A percentile compares a stretch with the other conserved stretches of the same genome.
Evolutionary conservation across 2,113 vertebrate species (phyloP).

Genomic region (Rhipidura dahli): DNA sequence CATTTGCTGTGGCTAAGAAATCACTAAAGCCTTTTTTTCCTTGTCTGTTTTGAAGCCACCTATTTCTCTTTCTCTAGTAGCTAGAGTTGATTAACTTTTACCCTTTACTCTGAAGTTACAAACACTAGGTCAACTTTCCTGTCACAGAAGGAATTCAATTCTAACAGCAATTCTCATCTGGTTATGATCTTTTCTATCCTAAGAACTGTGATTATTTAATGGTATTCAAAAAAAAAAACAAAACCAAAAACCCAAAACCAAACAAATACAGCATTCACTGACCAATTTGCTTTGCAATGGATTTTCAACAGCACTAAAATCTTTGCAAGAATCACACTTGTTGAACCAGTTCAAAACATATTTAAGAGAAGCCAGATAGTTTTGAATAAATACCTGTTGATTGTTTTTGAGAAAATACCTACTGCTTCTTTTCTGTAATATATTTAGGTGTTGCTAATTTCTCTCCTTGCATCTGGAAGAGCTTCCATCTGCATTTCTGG

Average conservation of each 20-base stretch:
- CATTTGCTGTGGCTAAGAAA: not conserved
- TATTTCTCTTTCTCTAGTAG: not conserved
- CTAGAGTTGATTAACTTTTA: not conserved
- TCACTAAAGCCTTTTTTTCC: not conserved
- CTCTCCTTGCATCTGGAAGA: not conserved
- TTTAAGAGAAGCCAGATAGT: not conserved
- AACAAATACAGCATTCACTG: not conserved
- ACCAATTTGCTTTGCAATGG: not conserved
- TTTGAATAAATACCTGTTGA: not conserved
- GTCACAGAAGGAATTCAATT: not conserved
- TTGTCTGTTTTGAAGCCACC: not conserved
- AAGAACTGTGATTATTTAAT: not conserved
- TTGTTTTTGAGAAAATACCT: not conserved
- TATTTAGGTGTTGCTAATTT: not conserved
- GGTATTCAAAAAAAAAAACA: not conserved
- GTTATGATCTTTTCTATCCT: not conserved
- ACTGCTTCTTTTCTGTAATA: not conserved
- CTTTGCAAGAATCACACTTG: not conserved
- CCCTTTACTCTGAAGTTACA: not conserved
- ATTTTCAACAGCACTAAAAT: not conserved
- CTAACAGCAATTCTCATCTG: not conserved
- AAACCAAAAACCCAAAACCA: too few relatives aligned
- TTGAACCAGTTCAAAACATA: not conserved
- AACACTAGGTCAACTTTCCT: not conserved
- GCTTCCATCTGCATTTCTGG: constrained; percentile 57